These are phyloP conservation scores for Kryptopterus vitreolus DNA, from an alignment of 2,797 vertebrate species.

Conservation along the genomic window DNA sequence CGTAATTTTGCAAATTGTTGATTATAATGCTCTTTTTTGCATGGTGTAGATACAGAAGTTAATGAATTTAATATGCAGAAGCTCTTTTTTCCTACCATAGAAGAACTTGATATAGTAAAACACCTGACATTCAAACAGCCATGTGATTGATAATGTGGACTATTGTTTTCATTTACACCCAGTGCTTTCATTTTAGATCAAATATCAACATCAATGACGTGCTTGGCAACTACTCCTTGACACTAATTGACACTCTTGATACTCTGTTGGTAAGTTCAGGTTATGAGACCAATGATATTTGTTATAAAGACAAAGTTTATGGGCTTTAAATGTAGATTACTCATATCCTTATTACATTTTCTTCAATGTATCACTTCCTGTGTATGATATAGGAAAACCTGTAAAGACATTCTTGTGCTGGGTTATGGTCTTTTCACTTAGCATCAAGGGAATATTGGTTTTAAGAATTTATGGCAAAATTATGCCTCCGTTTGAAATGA, in stretches of 20 bases:
- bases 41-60: too few relatives aligned
- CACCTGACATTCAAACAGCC: background rate
- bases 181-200: slow-evolving; percentile 77
- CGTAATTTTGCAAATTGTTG: background rate
- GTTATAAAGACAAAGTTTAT: background rate
- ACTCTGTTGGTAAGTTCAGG: slow-evolving; percentile 86
- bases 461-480: background rate
- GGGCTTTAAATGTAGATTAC: background rate
- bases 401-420: background rate
- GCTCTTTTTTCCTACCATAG: background rate
- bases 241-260: slow-evolving; percentile 92
- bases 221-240: slow-evolving; percentile 96
- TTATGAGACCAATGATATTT: background rate
- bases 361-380: background rate
- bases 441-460: background rate
- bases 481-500: background rate
- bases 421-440: background rate
- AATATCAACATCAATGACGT: slow-evolving; percentile 99
- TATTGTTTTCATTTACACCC: background rate
- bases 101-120: background rate
- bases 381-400: too few relatives aligned
- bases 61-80: background rate
- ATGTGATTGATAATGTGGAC: background rate
- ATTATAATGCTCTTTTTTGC: background rate
- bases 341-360: background rate